Base-by-base conservation (phyloP, 2,888 invertebrate genomes). In the Erebia aethiops region DNA sequence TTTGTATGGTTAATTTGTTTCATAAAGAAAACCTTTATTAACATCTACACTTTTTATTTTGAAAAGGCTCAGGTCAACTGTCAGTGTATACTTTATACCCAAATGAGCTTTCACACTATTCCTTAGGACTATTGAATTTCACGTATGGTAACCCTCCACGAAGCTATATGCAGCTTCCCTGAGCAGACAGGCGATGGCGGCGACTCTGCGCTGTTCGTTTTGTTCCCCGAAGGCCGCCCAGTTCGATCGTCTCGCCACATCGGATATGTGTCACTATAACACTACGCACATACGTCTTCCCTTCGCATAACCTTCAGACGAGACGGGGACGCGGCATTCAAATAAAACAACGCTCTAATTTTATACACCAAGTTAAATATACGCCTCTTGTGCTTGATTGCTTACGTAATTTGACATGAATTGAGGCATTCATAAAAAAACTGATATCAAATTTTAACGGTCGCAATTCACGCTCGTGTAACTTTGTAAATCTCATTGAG, bases 251-350 rank as follows among this genome's bases (percentile, higher is more conserved):
- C 85, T 85, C 84, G 82, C 82, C 82, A 81, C 85, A 82, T 87
- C 86, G 84, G 87, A 90, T 91, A 88, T 91, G 90, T 92, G 91
- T 91, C 91, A 92, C 90, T 91, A 90, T 88, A 87, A 84, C 89
- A 88, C 86, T 85, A 88, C 77, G 80, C 82, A 56, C 66, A 84
- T 84, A 82, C 82, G 83, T 82, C 81, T 81, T 83, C 82, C 82
- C 82, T 82, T 77, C 81, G 74, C 81, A 77, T 80, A 78, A 83
- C 84, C 83, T 84, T 80, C 78, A 78, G 77, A 65, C 81, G 80
- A 85, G 80, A 80, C 81, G 77, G 77, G 74, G 76, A 75, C 76
- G 76, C 76, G 76, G 77, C 75, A 78, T 78, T 78, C 76, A 78
- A 78, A 78, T 75, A 72, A 76, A 77, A 77, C 74, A 71, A 76